phyloP scores from a whole-genome alignment of 2,113 vertebrate species.

The Pao palembangensis region DNA sequence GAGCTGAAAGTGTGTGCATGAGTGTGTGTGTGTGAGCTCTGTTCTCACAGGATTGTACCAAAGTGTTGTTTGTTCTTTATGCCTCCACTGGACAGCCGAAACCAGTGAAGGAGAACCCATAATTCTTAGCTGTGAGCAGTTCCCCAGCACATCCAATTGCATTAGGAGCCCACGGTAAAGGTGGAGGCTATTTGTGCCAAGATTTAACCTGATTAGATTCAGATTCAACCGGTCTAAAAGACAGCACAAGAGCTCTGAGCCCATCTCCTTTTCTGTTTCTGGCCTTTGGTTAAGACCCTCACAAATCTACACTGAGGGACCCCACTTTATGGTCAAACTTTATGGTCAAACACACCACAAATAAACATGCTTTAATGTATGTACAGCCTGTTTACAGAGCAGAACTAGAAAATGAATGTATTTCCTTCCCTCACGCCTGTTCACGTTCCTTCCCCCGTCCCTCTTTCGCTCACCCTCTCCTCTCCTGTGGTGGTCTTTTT shows the following conservation, averaged over 20 bases:
- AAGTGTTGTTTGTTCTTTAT: constrained; percentile 67
- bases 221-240: constrained; percentile 65
- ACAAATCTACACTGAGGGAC: constrained; percentile 9
- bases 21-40: constrained; percentile 13
- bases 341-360: not conserved
- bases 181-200: constrained; percentile 59
- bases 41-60: constrained; percentile 57
- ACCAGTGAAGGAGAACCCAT: constrained; percentile 77
- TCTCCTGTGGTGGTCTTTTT: constrained; percentile 67
- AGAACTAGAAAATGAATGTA: constrained; percentile 32
- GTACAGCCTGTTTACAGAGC: too few species aligned
- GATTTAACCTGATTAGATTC: constrained; percentile 76
- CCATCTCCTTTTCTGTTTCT: constrained; percentile 37
- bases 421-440: constrained; percentile 42
- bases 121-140: constrained; percentile 74
- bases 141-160: constrained; percentile 74
- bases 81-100: constrained; percentile 58
- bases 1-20: constrained; percentile 9
- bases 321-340: too few species aligned
- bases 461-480: constrained; percentile 51
- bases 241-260: constrained; percentile 48
- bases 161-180: constrained; percentile 71
- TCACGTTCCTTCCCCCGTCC: constrained; percentile 29
- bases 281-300: constrained; percentile 8
- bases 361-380: too few species aligned